Conservation (phyloP, 2,888 invertebrate genomes). For the Corbicula japonica region DNA sequence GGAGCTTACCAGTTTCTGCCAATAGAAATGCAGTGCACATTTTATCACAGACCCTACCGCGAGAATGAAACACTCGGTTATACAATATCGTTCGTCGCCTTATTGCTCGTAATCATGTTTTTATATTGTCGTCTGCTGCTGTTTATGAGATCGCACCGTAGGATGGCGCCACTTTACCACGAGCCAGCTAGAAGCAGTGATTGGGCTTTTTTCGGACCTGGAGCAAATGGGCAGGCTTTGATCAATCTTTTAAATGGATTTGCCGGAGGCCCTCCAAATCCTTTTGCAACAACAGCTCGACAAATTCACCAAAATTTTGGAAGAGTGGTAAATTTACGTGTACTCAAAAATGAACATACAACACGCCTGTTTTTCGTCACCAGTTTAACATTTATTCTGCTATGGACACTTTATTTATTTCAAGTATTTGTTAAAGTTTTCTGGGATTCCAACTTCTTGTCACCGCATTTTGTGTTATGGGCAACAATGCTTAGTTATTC, state of each 20-base stretch:
- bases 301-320: slow-evolving; percentile 73
- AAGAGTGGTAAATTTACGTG: slow-evolving; percentile 77
- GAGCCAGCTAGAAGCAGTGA: slow-evolving; percentile 81
- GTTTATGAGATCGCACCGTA: slow-evolving; percentile 80
- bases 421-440: slow-evolving; percentile 79
- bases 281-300: slow-evolving; percentile 67
- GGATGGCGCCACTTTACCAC: slow-evolving; percentile 81
- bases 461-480: slow-evolving; percentile 69
- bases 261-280: slow-evolving; percentile 71
- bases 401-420: slow-evolving; percentile 81
- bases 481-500: slow-evolving; percentile 80
- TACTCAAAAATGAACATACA: slow-evolving; percentile 80
- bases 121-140: slow-evolving; percentile 80
- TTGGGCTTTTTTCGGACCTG: slow-evolving; percentile 84
- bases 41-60: slow-evolving; percentile 79
- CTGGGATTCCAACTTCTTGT: slow-evolving; percentile 54
- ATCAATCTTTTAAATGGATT: slow-evolving; percentile 82
- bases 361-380: slow-evolving; percentile 79
- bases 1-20: slow-evolving; percentile 81
- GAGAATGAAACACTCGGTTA: slow-evolving; percentile 83
- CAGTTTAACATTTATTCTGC: slow-evolving; percentile 71
- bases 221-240: slow-evolving; percentile 81
- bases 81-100: slow-evolving; percentile 77
- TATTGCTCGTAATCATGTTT: slow-evolving; percentile 73
- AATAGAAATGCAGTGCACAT: slow-evolving; percentile 82